Evolutionary conservation across 2,888 invertebrate genomes (phyloP).

Genomic region (Clusia tigrina): DNA sequence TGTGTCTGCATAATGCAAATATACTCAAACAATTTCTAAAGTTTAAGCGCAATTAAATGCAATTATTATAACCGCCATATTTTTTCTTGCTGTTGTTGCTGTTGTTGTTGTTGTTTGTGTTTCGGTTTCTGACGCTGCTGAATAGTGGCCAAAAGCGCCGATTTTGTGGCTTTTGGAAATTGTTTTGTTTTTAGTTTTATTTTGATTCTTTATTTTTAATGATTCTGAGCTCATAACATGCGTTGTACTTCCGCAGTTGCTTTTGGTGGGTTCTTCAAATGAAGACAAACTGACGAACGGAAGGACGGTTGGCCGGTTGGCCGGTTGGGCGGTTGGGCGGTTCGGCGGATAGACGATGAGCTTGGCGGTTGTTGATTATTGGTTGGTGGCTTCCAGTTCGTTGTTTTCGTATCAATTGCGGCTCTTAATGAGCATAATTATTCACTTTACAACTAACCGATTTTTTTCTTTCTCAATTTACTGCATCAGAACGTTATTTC

Average conservation of each 20-base stretch:
- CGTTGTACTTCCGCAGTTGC: constrained; percentile 48
- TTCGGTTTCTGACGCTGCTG: not conserved
- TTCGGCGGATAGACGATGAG: too few relatives aligned
- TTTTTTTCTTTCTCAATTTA: not conserved
- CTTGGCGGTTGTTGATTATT: too few relatives aligned
- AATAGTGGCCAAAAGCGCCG: not conserved
- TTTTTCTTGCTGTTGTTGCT: not conserved
- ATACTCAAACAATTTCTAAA: constrained; percentile 26
- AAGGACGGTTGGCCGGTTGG: not conserved
- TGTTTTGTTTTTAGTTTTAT: not conserved
- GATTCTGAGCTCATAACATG: constrained; percentile 14
- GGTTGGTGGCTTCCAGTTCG: too few relatives aligned
- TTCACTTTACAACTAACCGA: not conserved
- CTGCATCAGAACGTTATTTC: too few relatives aligned
- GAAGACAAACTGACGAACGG: too few relatives aligned
- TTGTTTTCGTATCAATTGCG: not conserved
- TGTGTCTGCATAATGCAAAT: not conserved
- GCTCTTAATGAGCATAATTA: constrained; percentile 4
- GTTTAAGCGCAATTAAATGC: constrained; percentile 54
- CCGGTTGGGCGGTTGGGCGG: too few relatives aligned
- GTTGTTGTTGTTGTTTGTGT: not conserved
- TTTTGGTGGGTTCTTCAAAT: not conserved
- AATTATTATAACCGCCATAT: constrained; percentile 47
- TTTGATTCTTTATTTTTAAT: not conserved
- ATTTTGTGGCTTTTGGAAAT: not conserved